phyloP scores from a whole-genome alignment of 2,797 vertebrate genomes.

The Urosaurus nigricauda region DNA sequence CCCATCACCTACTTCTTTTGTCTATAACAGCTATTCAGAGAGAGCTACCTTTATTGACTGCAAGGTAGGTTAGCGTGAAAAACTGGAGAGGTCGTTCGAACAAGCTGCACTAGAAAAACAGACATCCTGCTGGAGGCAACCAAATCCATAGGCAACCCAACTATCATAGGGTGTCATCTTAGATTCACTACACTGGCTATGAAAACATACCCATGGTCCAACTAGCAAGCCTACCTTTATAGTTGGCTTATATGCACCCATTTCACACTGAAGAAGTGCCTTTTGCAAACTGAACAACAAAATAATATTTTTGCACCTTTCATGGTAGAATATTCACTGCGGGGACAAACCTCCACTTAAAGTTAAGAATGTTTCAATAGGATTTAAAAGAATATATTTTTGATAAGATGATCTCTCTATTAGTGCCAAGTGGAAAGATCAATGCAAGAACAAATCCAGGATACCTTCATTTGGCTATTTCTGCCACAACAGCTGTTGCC shows the following conservation, averaged over 20 bases:
- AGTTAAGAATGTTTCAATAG: not conserved
- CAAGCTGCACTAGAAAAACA: constrained; percentile 64
- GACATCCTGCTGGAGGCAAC: constrained; percentile 58
- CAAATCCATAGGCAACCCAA: constrained; percentile 47
- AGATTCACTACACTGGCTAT: constrained; percentile 50
- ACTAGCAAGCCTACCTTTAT: constrained; percentile 50
- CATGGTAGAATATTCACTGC: not conserved
- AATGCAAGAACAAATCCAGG: constrained; percentile 4
- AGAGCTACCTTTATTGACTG: constrained; percentile 78
- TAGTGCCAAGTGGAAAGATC: constrained; percentile 16
- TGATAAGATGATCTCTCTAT: not conserved
- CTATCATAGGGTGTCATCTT: constrained; percentile 43
- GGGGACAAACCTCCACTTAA: not conserved
- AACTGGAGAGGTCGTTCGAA: constrained; percentile 62
- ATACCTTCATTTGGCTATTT: constrained; percentile 5
- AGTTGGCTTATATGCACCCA: constrained; percentile 30
- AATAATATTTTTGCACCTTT: constrained; percentile 11
- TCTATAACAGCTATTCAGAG: constrained; percentile 81
- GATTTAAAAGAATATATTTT: not conserved
- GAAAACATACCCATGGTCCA: constrained; percentile 32
- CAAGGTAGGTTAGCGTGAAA: constrained; percentile 71
- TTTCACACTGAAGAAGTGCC: constrained; percentile 11
- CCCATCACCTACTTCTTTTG: constrained; percentile 82
- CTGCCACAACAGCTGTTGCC: not conserved
- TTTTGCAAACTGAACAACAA: constrained; percentile 51